Evolutionary conservation across 1,140 invertebrate genomes (phyloP), one percentile per base, ranked within the genome.

Genomic region (Zaprionus camerounensis): DNA sequence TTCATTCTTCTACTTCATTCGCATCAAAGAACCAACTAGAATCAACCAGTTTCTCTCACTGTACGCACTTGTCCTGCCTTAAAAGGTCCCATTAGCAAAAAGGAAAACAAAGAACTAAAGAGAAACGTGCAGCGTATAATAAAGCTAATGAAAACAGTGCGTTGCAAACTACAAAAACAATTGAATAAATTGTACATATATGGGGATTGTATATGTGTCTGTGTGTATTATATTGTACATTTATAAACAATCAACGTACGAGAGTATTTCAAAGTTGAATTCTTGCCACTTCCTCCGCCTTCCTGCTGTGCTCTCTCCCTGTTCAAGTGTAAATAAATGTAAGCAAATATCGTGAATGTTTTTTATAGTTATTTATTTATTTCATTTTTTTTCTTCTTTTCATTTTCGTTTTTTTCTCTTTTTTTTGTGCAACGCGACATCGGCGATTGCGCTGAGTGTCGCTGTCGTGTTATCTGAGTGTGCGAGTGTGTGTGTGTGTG

Each of bases 191-290:
- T 26, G 62, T 66, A 75, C 65, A 71, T 69, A 74, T 68, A 51
- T 24, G 31, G 31, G 9, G 24, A 17, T 49, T 11, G 17, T 22
- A 20, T 20, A 17, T 22, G n/a, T 13, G 1, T 49, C 5, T 22
- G 9, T 49, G 17, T 41, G 44, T 49, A 49, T 5, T 49, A 7
- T 49, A 22, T 12, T 51, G 46, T 51, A 24, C 69, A 77, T 79
- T 82, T 73, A 86, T 82, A 79, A 85, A 86, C 82, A 78, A 84
- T 55, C 73, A 80, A 63, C 67, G 78, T 81, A 64, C 69, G 80
- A 51, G 80, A 51, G 49, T 64, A 22, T 24, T 58, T 65, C 13
- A 38, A 63, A 61, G 15, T 53, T 24, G 44, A 20, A 59, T 61
- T 69, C 51, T 62, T 63, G 41, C 20, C 57, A 46, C 41, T 46